These are phyloP conservation scores for Microplitis mediator DNA, from an alignment of 1,140 invertebrate genomes.

Conservation along the genomic window DNA sequence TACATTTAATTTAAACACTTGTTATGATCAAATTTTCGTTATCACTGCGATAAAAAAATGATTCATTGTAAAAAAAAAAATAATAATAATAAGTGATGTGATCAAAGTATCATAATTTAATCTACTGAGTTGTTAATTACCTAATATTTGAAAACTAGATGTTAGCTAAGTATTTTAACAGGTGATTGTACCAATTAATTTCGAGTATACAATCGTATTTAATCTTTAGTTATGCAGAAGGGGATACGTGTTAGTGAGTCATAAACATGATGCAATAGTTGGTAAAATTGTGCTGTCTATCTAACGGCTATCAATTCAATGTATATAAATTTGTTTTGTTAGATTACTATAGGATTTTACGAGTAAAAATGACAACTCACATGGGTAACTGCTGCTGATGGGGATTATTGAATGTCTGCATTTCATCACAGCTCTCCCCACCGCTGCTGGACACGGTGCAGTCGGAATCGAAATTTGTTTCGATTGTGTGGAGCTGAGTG, in stretches of 20 bases:
- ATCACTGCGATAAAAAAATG: too few relatives aligned
- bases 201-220: background rate
- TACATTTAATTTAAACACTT: too few relatives aligned
- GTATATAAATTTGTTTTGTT: background rate
- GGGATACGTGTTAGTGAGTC: background rate
- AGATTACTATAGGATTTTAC: background rate
- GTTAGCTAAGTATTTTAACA: conserved; percentile 3
- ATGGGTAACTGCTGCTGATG: conserved; percentile 76
- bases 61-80: background rate
- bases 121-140: too few relatives aligned
- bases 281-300: conserved; percentile 1
- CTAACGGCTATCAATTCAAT: background rate
- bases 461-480: conserved; percentile 84
- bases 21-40: too few relatives aligned
- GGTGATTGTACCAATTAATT: background rate
- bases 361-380: conserved; percentile 66
- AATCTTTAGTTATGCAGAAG: conserved; percentile 9
- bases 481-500: conserved; percentile 73
- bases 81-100: background rate
- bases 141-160: background rate
- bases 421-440: conserved; percentile 91
- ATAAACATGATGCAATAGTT: conserved; percentile 15
- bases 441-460: conserved; percentile 92
- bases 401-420: conserved; percentile 77
- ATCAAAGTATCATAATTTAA: too few relatives aligned